phyloP scores from a whole-genome alignment of 2,888 invertebrate genomes.

The Orchesellides sinensis region DNA sequence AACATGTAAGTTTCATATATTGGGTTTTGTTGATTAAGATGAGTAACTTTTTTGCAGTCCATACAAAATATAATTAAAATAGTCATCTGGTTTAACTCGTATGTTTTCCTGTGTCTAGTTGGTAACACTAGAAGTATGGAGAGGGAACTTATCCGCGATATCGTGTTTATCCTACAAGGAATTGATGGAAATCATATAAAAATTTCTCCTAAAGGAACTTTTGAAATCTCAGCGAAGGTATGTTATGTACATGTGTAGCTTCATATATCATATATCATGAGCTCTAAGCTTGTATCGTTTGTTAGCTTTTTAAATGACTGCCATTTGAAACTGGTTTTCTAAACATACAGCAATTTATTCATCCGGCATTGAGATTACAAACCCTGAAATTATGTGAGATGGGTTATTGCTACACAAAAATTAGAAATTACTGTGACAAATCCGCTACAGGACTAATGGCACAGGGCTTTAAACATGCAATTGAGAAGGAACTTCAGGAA shows the following conservation, averaged over 20 bases:
- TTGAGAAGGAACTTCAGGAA: slow-evolving; percentile 90
- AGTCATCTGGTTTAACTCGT: not conserved
- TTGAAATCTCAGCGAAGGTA: slow-evolving; percentile 74
- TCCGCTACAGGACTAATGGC: slow-evolving; percentile 87
- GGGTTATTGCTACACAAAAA: slow-evolving; percentile 89
- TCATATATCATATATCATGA: too few relatives aligned
- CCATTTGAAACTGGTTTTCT: too few relatives aligned
- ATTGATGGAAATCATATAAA: slow-evolving; percentile 88
- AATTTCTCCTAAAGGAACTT: slow-evolving; percentile 79
- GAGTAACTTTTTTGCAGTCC: not conserved
- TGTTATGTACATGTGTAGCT: not conserved
- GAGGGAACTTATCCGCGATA: slow-evolving; percentile 80
- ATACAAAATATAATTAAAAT: not conserved
- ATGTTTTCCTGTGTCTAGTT: slow-evolving; percentile 10
- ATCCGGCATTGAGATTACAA: slow-evolving; percentile 82
- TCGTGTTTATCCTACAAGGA: slow-evolving; percentile 92
- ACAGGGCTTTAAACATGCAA: slow-evolving; percentile 90
- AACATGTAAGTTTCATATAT: slow-evolving; percentile 31
- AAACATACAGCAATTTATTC: slow-evolving; percentile 73
- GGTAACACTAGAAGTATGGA: slow-evolving; percentile 69
- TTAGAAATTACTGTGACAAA: slow-evolving; percentile 88
- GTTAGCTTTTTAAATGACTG: too few relatives aligned
- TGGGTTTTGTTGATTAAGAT: not conserved
- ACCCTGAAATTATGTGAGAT: slow-evolving; percentile 89
- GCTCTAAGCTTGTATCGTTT: too few relatives aligned